These are phyloP conservation scores for Bos indicus DNA, from an alignment of 2,113 vertebrate genomes.

Conservation along the genomic window DNA sequence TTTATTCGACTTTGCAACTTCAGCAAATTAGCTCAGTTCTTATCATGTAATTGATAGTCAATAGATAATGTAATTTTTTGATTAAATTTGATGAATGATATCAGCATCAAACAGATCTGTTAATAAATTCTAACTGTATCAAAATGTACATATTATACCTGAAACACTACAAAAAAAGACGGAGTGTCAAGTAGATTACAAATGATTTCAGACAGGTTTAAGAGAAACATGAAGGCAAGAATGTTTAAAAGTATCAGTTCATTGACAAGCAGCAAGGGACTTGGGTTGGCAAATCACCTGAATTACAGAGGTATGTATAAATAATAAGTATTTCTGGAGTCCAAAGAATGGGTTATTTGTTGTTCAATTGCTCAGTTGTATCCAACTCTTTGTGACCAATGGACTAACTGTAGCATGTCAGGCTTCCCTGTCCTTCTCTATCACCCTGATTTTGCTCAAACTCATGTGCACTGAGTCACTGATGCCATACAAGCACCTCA, in stretches of 20 bases:
- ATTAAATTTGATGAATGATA: not conserved
- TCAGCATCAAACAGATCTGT: not conserved
- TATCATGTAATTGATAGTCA: not conserved
- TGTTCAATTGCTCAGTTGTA: not conserved
- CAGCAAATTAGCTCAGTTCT: not conserved
- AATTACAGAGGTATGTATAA: not conserved
- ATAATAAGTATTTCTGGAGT: not conserved
- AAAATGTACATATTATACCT: not conserved
- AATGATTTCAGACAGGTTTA: not conserved
- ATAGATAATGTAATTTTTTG: not conserved
- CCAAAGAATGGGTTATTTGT: not conserved
- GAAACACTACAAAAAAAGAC: not conserved
- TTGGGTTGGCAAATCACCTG: not conserved
- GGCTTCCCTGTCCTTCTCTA: not conserved
- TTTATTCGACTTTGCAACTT: not conserved
- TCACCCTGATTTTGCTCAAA: not conserved
- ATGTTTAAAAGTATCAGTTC: not conserved
- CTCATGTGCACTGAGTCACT: not conserved
- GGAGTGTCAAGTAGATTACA: not conserved
- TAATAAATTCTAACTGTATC: not conserved
- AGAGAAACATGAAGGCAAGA: not conserved
- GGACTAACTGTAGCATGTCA: not conserved
- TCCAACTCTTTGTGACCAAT: not conserved
- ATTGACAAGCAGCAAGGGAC: not conserved
- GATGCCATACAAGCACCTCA: not conserved